These are phyloP conservation scores for Zosterops pallidus DNA, from an alignment of 2,113 vertebrate species.

Conservation along the genomic window DNA sequence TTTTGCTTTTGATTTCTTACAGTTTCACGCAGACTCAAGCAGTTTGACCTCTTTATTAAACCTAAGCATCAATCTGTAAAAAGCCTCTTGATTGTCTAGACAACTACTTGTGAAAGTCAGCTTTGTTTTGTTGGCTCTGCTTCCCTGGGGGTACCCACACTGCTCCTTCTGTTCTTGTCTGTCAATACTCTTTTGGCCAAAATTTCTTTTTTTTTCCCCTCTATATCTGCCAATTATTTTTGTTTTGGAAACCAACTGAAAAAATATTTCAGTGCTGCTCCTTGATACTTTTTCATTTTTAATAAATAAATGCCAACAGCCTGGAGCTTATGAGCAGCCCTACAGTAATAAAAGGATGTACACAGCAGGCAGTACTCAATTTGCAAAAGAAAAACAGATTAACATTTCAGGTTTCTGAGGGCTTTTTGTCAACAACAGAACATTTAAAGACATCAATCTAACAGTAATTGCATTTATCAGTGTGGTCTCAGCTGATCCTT, in stretches of 20 bases:
- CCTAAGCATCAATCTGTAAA: constrained; percentile 40
- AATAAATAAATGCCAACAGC: constrained; percentile 63
- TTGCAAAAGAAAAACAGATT: constrained; percentile 68
- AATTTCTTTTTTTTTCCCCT: not conserved
- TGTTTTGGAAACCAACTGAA: constrained; percentile 27
- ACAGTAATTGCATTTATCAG: constrained; percentile 62
- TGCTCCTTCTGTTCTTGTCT: constrained; percentile 31
- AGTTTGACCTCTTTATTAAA: constrained; percentile 39
- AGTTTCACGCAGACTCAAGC: not conserved
- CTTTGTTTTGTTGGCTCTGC: constrained; percentile 13
- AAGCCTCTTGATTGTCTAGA: constrained; percentile 18
- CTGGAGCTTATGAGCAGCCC: constrained; percentile 50
- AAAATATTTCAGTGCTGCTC: constrained; percentile 40
- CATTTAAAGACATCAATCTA: constrained; percentile 63
- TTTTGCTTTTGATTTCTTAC: constrained; percentile 41
- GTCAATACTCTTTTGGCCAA: constrained; percentile 2
- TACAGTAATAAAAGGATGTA: constrained; percentile 62
- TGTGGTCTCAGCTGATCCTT: constrained; percentile 8
- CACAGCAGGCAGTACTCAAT: constrained; percentile 65
- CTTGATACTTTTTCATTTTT: constrained; percentile 40
- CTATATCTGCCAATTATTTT: constrained; percentile 12
- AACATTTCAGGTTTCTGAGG: constrained; percentile 68
- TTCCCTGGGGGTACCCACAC: not conserved
- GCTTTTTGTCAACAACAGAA: constrained; percentile 65
- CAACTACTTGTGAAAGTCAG: constrained; percentile 42